phyloP scores from a whole-genome alignment of 2,113 vertebrate species.

The Tetrax tetrax region DNA sequence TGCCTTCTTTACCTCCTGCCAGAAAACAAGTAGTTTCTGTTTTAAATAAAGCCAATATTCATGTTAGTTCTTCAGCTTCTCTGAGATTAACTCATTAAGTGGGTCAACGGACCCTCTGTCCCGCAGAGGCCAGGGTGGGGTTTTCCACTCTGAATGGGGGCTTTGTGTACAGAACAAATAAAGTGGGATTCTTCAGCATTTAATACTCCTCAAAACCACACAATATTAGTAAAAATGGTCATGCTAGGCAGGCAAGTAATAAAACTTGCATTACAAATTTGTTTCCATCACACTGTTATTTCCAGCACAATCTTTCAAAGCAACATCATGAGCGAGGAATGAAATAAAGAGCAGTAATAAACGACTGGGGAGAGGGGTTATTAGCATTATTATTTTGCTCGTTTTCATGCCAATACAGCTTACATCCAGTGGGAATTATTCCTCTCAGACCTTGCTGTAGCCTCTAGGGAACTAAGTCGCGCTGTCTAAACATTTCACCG shows the following conservation, averaged over 20 bases:
- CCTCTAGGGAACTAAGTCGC: neutral
- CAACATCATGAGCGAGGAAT: neutral
- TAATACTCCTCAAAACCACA: neutral
- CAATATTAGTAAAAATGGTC: neutral
- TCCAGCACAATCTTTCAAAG: neutral
- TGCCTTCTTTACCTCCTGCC: neutral
- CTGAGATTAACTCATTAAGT: slow-evolving; percentile 54
- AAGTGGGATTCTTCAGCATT: neutral
- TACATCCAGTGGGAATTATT: neutral
- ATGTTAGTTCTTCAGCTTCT: neutral
- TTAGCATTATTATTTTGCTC: neutral
- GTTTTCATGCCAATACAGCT: neutral
- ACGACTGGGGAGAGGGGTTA: neutral
- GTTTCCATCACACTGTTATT: neutral
- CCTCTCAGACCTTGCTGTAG: neutral
- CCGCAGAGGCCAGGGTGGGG: neutral
- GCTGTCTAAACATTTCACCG: neutral
- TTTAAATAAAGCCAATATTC: slow-evolving; percentile 50
- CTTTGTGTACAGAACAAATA: slow-evolving; percentile 16
- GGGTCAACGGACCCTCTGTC: slow-evolving; percentile 40
- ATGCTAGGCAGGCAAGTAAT: neutral
- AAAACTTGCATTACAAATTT: neutral
- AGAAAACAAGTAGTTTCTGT: slow-evolving; percentile 2
- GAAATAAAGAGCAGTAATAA: neutral
- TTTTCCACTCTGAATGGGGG: neutral